Base-by-base conservation (phyloP, 30 jellyfish, hydroid and myxozoan genomes). In the Cassiopea andromeda region DNA sequence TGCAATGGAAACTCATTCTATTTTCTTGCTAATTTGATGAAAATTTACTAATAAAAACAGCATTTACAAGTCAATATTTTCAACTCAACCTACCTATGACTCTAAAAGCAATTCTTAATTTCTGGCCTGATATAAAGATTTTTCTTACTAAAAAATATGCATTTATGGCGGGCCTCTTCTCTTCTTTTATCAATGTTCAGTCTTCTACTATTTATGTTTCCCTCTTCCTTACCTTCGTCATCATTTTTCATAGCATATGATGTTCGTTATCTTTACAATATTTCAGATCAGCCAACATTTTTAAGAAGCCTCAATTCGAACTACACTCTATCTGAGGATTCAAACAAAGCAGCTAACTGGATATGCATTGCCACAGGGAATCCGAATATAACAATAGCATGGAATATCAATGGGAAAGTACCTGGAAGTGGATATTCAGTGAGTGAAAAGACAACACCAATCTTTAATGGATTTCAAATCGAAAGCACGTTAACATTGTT, bases 341-440 rank as follows among this genome's bases (percentile, higher is more conserved):
- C 89, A 16, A 48, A 45, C 46, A 75, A 59, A 60, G 81, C 73
- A 60, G 77, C 27, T 13, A 80, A 67, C 75, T 89, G 92, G 97
- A 60, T 58, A 3, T 89, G 97, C 78, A 72, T 43, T 77, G 90
- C 90, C 27, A 81, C 60, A 3, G 97, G 97, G 46, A 89, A 89
- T 66, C 97, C 97, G 10, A 64, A 44, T n/a, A 8, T 81, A 9
- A 46, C 16, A 2, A 75, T 89, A 68, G n/a, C 75, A 19, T 89
- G 97, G 97, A 16, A 68, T 60, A 54, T 73, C 9, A 81, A 81
- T 46, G 92, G 92, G 43, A 78, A 12, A 3, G 61, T 60, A 5
- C 76, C 71, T 38, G 77, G 66, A 1, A 67, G 43, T 27, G 90
- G 85, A 15, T 81, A 72, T 69, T 8, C 61, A n/a, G 85, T 82